Conservation (phyloP, 2,797 vertebrate species). For the Pangasius djambal region DNA sequence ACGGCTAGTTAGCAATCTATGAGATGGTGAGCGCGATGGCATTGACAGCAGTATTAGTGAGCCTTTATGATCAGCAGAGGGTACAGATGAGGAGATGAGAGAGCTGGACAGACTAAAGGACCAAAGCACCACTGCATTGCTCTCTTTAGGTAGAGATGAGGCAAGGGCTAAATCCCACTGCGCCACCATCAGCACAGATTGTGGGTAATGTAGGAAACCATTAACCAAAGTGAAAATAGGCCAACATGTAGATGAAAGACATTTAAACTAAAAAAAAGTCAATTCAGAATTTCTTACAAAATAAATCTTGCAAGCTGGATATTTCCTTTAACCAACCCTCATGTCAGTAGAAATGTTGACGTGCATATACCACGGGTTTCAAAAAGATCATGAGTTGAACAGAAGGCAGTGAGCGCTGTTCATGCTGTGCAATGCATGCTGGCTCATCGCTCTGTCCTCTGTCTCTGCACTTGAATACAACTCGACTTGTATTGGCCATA, state of each 20-base stretch:
- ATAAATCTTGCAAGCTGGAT: background rate
- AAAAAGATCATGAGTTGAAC: slow-evolving; percentile 18
- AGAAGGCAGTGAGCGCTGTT: slow-evolving; percentile 14
- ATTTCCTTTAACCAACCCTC: background rate
- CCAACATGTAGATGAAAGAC: background rate
- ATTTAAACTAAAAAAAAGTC: background rate
- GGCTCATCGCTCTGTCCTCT: slow-evolving; percentile 25
- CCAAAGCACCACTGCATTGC: background rate
- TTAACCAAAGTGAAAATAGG: background rate
- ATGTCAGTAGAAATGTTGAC: background rate
- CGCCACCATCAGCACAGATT: background rate
- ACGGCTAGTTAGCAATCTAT: background rate
- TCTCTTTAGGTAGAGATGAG: background rate
- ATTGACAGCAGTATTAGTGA: background rate
- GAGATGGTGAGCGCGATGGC: background rate
- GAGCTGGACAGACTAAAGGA: background rate
- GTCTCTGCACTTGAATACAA: background rate
- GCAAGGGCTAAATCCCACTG: background rate
- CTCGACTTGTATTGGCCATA: background rate
- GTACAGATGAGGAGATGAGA: background rate
- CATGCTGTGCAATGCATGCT: slow-evolving; percentile 16
- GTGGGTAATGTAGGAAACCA: background rate
- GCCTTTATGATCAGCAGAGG: background rate
- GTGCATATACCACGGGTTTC: background rate
- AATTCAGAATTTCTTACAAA: background rate